phyloP scores from a whole-genome alignment of 2,113 vertebrate species.

The Psilopsiagon aymara region DNA sequence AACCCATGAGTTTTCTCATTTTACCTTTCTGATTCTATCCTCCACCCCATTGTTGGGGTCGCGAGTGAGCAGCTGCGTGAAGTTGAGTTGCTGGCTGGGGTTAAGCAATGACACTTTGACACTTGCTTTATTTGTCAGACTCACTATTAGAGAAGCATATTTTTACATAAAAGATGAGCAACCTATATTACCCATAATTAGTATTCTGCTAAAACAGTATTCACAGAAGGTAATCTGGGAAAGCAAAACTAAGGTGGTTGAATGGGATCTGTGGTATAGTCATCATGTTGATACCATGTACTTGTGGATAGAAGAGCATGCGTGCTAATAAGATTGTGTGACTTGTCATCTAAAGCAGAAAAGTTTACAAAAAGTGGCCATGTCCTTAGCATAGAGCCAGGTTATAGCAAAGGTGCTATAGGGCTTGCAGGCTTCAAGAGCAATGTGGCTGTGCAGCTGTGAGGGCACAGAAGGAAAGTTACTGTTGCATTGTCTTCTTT shows the following conservation, averaged over 20 bases:
- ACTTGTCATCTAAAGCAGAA: not conserved
- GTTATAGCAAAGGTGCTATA: not conserved
- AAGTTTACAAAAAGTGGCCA: not conserved
- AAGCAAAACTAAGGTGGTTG: not conserved
- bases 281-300: rapidly evolving
- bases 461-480: not conserved
- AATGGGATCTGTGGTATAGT: not conserved
- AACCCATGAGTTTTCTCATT: not conserved
- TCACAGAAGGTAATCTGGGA: not conserved
- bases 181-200: not conserved
- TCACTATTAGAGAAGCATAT: not conserved
- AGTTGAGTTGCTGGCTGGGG: not conserved
- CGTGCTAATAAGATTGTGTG: not conserved
- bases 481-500: not conserved
- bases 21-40: not conserved
- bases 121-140: not conserved
- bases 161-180: not conserved
- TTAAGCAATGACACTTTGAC: not conserved
- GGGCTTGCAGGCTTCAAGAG: not conserved
- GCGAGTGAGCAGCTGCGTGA: not conserved
- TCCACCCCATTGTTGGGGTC: rapidly evolving
- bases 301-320: not conserved
- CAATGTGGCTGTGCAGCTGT: not conserved
- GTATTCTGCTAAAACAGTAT: not conserved
- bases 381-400: not conserved